Percentiles rank a stretch among this genome's conserved stretches.
These are phyloP conservation scores for Acrobasis suavella DNA, from an alignment of 2,888 invertebrate species.

Conservation along the genomic window DNA sequence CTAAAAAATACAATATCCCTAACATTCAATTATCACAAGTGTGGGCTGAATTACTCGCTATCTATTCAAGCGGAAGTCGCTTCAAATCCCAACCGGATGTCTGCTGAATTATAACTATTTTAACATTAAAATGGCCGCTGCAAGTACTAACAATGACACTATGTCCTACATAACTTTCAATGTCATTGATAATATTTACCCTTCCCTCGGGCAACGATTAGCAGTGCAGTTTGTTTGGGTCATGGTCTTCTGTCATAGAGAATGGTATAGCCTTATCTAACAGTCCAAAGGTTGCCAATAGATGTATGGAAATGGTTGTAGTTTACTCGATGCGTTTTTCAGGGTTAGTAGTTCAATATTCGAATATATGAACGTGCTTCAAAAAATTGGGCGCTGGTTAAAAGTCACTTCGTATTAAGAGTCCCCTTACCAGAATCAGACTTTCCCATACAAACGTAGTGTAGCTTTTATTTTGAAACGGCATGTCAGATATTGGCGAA, in stretches of 20 bases:
- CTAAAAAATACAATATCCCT: slow-evolving; percentile 2
- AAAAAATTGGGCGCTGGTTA: no score
- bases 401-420: no score
- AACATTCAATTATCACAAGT: slow-evolving; percentile 40
- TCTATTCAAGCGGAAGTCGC: slow-evolving; percentile 43
- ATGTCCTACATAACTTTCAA: slow-evolving; percentile 21
- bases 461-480: no score
- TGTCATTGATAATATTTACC: slow-evolving; percentile 23
- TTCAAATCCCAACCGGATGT: slow-evolving; percentile 43
- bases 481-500: no score
- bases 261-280: slow-evolving; percentile 5
- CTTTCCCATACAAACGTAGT: no score
- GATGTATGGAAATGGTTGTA: not conserved
- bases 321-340: not conserved
- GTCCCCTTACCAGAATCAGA: no score
- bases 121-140: not conserved
- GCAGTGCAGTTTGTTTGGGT: slow-evolving; percentile 22
- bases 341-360: no score
- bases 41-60: slow-evolving; percentile 43
- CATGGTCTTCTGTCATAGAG: slow-evolving; percentile 22
- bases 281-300: not conserved
- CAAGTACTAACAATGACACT: not conserved
- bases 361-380: no score
- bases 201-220: slow-evolving; percentile 15
- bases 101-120: slow-evolving; percentile 6